A percentile compares a stretch with the other conserved stretches of the same genome.
phyloP scores from a whole-genome alignment of 1,140 invertebrate genomes.

The Dysdera silvatica region DNA sequence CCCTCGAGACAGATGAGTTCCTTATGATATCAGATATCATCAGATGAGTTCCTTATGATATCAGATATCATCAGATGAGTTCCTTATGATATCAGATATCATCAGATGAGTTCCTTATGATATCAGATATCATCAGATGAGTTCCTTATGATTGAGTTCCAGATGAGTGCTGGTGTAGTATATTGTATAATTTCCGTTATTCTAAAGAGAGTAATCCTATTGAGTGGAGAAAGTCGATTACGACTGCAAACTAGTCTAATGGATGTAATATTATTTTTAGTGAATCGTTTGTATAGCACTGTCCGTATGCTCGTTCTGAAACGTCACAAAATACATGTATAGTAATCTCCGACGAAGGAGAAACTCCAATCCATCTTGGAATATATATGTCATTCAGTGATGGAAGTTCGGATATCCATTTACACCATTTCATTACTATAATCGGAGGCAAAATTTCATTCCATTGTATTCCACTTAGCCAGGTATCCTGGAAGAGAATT shows the following conservation, averaged over 20 bases:
- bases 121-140: not conserved
- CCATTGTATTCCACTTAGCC: constrained; percentile 4
- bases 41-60: not conserved
- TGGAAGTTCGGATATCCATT: not conserved
- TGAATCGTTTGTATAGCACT: not conserved
- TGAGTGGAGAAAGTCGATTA: constrained; percentile 11
- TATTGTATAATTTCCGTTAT: not conserved
- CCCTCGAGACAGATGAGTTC: not conserved
- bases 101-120: not conserved
- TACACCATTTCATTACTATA: not conserved
- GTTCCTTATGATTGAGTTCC: not conserved
- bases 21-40: too few species aligned
- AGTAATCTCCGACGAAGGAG: not conserved
- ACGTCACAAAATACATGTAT: constrained; percentile 4
- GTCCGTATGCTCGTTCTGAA: constrained; percentile 4
- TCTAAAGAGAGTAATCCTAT: constrained; percentile 1
- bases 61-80: not conserved
- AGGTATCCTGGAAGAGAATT: constrained; percentile 11
- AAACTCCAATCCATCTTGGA: not conserved
- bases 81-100: not conserved
- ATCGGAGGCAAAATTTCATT: constrained; percentile 6
- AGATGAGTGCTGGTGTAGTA: not conserved
- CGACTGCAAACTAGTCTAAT: not conserved
- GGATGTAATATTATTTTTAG: not conserved
- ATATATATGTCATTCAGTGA: not conserved